These are phyloP conservation scores for Catostomus latipinnis DNA, from an alignment of 2,797 vertebrate species.

Conservation along the genomic window DNA sequence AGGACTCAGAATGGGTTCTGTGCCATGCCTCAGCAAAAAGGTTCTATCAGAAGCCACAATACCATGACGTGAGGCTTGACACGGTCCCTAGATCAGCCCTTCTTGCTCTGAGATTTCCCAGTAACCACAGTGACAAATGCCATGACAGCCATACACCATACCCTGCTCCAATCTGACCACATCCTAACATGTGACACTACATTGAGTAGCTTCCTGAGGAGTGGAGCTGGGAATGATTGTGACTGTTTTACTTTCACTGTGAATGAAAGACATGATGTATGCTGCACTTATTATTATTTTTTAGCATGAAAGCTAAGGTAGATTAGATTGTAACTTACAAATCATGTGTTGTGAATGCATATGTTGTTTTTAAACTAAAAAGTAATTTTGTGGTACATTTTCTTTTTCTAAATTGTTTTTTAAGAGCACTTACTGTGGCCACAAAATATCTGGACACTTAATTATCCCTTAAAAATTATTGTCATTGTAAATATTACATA, in stretches of 20 bases:
- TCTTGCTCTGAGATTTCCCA: conserved; percentile 31
- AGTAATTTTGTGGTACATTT: too few species aligned
- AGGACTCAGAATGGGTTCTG: conserved; percentile 13
- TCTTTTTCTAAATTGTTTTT: too few species aligned
- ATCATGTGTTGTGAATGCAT: too few species aligned
- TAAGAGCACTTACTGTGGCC: too few species aligned
- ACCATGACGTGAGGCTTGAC: conserved; percentile 31
- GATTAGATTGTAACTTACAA: background rate
- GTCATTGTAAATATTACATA: background rate
- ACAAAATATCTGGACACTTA: too few species aligned
- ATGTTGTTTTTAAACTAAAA: too few species aligned
- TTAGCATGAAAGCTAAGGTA: background rate
- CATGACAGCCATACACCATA: conserved; percentile 16
- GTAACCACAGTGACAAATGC: conserved; percentile 44
- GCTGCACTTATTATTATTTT: background rate
- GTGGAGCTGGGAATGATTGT: conserved; percentile 4
- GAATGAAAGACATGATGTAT: background rate
- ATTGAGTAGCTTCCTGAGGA: conserved; percentile 52
- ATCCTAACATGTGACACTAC: conserved; percentile 58
- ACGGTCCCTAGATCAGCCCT: conserved; percentile 7
- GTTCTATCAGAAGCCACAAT: conserved; percentile 34
- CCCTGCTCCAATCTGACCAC: conserved; percentile 14
- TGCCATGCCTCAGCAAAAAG: conserved; percentile 25
- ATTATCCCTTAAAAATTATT: background rate
- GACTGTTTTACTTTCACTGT: background rate